phyloP scores from a whole-genome alignment of 2,797 vertebrate species.

The Phataginus tetradactyla region DNA sequence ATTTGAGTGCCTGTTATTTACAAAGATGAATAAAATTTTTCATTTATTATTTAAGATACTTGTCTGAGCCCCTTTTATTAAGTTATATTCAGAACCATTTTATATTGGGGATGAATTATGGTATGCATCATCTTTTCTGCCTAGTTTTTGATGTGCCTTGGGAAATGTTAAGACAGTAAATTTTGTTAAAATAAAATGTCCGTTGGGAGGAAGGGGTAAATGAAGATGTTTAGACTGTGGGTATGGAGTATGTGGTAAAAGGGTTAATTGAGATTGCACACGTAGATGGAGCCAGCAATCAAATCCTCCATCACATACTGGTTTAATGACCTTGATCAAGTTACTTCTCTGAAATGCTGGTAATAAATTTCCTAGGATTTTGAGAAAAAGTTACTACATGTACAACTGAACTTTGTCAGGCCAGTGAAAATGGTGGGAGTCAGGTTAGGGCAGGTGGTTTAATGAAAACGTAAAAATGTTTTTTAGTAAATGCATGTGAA shows the following conservation, averaged over 20 bases:
- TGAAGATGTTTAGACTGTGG: not conserved
- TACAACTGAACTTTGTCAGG: not conserved
- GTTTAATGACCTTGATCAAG: not conserved
- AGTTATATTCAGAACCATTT: conserved; percentile 1
- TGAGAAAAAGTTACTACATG: not conserved
- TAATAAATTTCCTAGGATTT: not conserved
- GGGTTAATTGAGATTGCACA: not conserved
- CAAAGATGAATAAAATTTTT: conserved; percentile 58
- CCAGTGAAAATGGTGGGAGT: not conserved
- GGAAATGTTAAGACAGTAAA: not conserved
- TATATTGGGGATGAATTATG: not conserved
- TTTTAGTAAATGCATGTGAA: not conserved
- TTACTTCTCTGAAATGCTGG: not conserved
- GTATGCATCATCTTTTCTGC: not conserved
- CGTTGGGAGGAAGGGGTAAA: not conserved
- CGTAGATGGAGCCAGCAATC: not conserved
- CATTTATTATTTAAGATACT: conserved; percentile 10
- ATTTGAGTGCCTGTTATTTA: not conserved
- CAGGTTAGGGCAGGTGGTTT: not conserved
- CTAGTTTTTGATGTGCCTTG: not conserved
- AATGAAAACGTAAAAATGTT: not conserved
- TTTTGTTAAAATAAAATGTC: not conserved
- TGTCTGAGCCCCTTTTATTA: conserved; percentile 54
- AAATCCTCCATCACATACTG: not conserved
- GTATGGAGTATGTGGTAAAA: not conserved